Base-by-base conservation (phyloP, 1,140 invertebrate genomes). In the Drosophila teissieri region DNA sequence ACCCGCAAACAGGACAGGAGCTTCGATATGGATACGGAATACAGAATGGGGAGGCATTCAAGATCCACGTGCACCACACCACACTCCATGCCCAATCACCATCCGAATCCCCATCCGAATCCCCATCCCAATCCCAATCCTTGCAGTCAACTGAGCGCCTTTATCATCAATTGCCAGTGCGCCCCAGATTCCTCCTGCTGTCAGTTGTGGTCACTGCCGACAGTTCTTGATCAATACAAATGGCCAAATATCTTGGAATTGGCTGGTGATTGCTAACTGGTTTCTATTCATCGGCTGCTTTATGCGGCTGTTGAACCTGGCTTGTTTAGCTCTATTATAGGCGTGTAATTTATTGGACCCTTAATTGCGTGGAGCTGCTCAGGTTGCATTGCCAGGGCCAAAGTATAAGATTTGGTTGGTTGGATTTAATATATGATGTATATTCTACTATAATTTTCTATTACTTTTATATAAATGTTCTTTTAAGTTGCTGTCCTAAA, bases 91-190 rank as follows among this genome's bases (percentile, higher is more conserved):
- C 11, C 11, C 37, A 39, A 4, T 39, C 37, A 4, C 12, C 4
- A 14, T 12, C 42, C 42, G n/a, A 44, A 11, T 11, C 42, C 42
- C 42, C 19, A 15, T 44, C 42, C 57, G n/a, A n/a, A n/a, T 39
- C 37, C 14, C 12, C 4, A 14, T 12, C 42, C 42, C 39, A 44
- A 11, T 11, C 42, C 42, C 42, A 44, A 15, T 44, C 42, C 57
- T 54, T 48, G 57, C 40, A 73, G 69, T 40, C 57, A 74, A 75
- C 72, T 76, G 39, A 52, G 46, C 55, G 56, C 60, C 52, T 78
- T 79, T 81, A 80, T 65, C 78, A 73, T 70, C 62, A 75, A 80
- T 75, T 60, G 53, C 62, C 55, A 55, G 27, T 55, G 36, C 44
- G 22, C 17, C 12, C 60, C 14, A 4, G n/a, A 11, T 22, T 31